Base-by-base conservation (phyloP, 2,888 invertebrate genomes). In the Seira ritae region DNA sequence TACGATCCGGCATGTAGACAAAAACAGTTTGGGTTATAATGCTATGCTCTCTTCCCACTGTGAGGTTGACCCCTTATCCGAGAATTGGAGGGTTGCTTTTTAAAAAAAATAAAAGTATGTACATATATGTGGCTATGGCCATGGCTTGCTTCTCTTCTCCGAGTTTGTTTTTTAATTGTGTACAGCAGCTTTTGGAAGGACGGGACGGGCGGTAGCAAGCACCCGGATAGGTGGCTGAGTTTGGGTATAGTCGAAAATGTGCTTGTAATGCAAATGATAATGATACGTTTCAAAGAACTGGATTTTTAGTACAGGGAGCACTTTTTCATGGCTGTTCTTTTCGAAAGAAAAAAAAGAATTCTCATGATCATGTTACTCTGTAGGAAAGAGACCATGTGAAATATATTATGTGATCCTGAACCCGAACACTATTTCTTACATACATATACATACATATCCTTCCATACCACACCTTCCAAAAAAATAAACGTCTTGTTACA, bases 1-100 rank as follows among this genome's bases (percentile, higher is more conserved):
- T 50, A 31, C 31, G 68, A 20, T 20, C 68, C 37, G 68, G 68
- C 37, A 68, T 68, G 31, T 1, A 68, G 12, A 68, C 3, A 22
- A 23, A 50, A 50, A n/a, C n/a, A n/a, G n/a, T n/a, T n/a, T n/a
- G n/a, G 50, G 23, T 22, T 20, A 31, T 31, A 17, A 37, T 68
- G 68, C 31, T 68, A 20, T 24, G 71, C 55, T 55, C 22, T 24
- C 17, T 50, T 50, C 50, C 50, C 50, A 50, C 50, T 50, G 50
- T 50, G 62, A 60, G 73, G 20, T 62, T 67, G 74, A 74, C 74
- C 74, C 74, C 74, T 74, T 74, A 62, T 74, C 74, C 74, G 66
- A 74, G 74, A 74, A 74, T 74, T 74, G 74, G 74, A 74, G 74
- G 74, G 74, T 74, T 74, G 66, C 23, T 74, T 66, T 55, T 71